phyloP scores from a whole-genome alignment of 2,797 vertebrate genomes.

The Cygnus olor region DNA sequence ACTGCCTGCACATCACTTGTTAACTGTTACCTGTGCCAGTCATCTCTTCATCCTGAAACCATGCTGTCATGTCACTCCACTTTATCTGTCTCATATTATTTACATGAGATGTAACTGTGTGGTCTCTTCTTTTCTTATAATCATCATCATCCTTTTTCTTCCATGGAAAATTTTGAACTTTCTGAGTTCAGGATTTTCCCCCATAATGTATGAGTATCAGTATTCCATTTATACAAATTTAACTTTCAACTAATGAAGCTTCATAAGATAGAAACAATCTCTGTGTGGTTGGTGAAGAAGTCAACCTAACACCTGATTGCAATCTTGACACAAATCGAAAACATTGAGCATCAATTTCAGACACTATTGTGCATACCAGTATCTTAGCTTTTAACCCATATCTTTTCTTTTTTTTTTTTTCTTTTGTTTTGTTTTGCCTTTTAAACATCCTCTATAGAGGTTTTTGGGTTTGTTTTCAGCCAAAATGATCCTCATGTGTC shows the following conservation, averaged over 20 bases:
- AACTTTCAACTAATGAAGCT: background rate
- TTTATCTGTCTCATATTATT: background rate
- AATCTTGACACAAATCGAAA: background rate
- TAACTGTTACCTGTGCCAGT: background rate
- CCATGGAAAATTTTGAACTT: background rate
- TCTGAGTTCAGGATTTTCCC: background rate
- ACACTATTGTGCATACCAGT: background rate
- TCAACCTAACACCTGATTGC: background rate
- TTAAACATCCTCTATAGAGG: background rate
- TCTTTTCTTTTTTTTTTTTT: background rate
- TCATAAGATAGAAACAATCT: background rate
- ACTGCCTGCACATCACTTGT: background rate
- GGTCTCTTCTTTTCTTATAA: background rate
- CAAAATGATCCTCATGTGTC: background rate
- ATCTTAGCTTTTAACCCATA: background rate
- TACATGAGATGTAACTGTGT: background rate
- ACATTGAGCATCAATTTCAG: background rate
- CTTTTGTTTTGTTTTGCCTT: background rate
- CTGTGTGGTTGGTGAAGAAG: background rate
- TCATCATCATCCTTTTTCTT: background rate
- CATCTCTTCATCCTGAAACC: background rate
- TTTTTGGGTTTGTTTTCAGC: background rate
- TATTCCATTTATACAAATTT: background rate
- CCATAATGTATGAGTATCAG: background rate
- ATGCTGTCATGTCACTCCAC: fast-evolving